Base-by-base conservation (phyloP, 1,140 invertebrate genomes). In the Matsumurasca onukii region DNA sequence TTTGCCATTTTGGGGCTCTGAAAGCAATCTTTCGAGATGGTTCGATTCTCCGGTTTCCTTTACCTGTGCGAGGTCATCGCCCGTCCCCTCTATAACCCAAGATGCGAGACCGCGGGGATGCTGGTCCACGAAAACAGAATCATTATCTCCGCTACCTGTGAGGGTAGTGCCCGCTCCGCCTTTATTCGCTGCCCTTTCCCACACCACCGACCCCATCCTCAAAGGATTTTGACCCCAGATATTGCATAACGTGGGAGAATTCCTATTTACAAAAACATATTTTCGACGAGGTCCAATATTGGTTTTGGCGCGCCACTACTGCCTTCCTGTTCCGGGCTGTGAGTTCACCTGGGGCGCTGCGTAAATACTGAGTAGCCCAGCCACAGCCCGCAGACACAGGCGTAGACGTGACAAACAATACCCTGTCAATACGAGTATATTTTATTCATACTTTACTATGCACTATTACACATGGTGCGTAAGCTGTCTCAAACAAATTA, bases 211-310 rank as follows among this genome's bases (percentile, higher is more conserved):
- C 55, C 55, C 55, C 24, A n/a, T 59, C 55, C 55, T 39, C 34
- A 59, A 59, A 59, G 55, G 55, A 59, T 59, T 59, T 59, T 59
- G 55, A 59, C 55, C 55, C 55, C 55, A 29, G 25, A 29, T 27
- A 27, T 59, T 25, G 24, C 22, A 27, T 27, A 59, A 25, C 24
- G 22, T 25, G 55, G 55, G 25, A 29, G 25, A 59, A 27, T 59
- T 59, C 30, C 5, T 59, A 59, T 59, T 59, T 59, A 59, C 55
- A 59, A 59, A 59, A 59, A 59, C 55, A 59, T 59, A 59, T 59
- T 59, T 59, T 59, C 55, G 15, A 27, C 55, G 22, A 27, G 24
- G 55, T 59, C 55, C 55, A 59, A 59, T 59, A 59, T 59, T 59
- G 55, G 55, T 59, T 59, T 59, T 59, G 55, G 55, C 55, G 55